Evolutionary conservation across 1,140 invertebrate species (phyloP).

Genomic region (Oedothorax gibbosus): DNA sequence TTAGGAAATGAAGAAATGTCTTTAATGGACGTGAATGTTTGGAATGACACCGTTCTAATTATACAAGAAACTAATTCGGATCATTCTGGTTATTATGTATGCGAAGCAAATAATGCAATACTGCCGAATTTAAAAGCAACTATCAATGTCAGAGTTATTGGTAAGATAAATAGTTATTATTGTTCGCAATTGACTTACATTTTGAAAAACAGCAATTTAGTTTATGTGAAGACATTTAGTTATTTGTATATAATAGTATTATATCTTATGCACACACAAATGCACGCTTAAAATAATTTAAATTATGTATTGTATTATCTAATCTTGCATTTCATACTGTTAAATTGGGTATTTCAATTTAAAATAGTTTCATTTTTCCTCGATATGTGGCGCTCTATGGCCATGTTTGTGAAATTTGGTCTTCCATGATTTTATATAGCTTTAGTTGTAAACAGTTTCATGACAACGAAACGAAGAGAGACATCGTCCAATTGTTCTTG

Average conservation of each 20-base stretch:
- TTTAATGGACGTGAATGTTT: neutral
- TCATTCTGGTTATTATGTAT: constrained; percentile 87
- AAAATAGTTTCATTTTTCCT: constrained; percentile 34
- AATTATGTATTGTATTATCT: no score
- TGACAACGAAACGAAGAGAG: no score
- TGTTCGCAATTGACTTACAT: no score
- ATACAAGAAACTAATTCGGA: constrained; percentile 65
- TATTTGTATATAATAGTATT: no score
- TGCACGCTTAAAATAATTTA: no score
- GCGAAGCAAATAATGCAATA: constrained; percentile 87
- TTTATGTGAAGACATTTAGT: no score
- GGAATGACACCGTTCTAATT: constrained; percentile 27
- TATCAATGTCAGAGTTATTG: constrained; percentile 13
- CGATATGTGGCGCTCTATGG: constrained; percentile 47
- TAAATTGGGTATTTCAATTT: neutral
- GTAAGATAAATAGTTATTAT: constrained; percentile 25
- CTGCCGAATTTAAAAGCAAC: constrained; percentile 72
- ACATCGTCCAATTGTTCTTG: no score
- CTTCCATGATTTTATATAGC: neutral
- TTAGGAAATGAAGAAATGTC: neutral
- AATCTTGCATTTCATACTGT: no score
- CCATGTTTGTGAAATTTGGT: neutral
- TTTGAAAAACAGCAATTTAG: no score
- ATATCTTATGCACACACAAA: no score
- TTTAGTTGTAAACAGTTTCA: neutral